A percentile compares a stretch with the other conserved stretches of the same genome.
These are phyloP conservation scores for Torymus auratus DNA, from an alignment of 2,888 invertebrate species.

Conservation along the genomic window DNA sequence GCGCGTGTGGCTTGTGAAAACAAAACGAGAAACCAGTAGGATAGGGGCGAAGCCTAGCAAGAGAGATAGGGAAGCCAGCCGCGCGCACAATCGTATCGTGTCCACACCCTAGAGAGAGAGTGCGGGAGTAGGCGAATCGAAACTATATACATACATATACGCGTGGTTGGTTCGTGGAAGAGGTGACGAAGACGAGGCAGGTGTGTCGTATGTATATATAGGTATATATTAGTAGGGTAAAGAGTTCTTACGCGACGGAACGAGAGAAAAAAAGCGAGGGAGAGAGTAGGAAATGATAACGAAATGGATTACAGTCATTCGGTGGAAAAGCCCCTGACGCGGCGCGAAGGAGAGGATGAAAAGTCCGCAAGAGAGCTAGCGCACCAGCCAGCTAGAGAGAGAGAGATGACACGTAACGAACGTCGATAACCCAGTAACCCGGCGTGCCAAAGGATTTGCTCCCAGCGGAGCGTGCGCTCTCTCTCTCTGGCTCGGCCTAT, in stretches of 20 bases:
- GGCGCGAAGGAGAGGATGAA: background rate
- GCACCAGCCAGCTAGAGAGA: background rate
- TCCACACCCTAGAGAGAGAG: too few relatives aligned
- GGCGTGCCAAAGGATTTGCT: constrained; percentile 56
- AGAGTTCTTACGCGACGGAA: background rate
- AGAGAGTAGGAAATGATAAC: constrained; percentile 36
- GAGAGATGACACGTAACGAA: constrained; percentile 60
- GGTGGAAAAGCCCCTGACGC: constrained; percentile 31
- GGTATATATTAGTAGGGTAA: background rate
- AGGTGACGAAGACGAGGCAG: constrained; percentile 3
- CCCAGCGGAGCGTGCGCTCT: background rate
- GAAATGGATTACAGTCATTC: constrained; percentile 51
- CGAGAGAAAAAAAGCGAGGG: background rate
- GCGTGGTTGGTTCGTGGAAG: background rate
- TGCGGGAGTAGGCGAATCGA: too few relatives aligned
- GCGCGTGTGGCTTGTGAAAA: constrained; percentile 15
- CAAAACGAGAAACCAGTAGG: constrained; percentile 37
- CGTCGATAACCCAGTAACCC: constrained; percentile 71
- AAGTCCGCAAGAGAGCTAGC: constrained; percentile 3
- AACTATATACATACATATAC: background rate
- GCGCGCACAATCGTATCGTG: background rate
- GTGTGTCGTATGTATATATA: background rate
- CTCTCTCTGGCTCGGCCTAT: too few relatives aligned
- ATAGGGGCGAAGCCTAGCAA: constrained; percentile 25
- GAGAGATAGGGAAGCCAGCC: constrained; percentile 8